Base-by-base conservation (phyloP, 2,113 vertebrate genomes). In the Felis chaus region DNA sequence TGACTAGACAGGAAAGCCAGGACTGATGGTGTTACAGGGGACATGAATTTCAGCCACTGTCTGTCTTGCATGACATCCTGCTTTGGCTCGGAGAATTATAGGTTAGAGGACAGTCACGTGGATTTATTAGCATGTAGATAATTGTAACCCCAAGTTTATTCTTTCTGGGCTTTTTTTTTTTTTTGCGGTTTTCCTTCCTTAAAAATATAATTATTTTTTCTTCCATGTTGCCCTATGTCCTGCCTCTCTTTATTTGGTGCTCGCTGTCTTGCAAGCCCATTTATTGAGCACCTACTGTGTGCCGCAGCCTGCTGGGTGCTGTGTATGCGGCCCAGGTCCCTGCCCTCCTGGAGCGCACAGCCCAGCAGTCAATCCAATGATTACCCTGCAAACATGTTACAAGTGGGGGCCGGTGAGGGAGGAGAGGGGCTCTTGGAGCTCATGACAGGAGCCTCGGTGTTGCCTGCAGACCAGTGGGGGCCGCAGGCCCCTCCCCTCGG, bases 11-110 rank as follows among this genome's bases (percentile, higher is more conserved):
- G 69, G 29, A 71, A 94, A 79, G 50, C 61, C 8, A 5, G 55
- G 73, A 33, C 3, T 27, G 27, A 13, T 36, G 1, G 23, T 25
- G 1, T n/a, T 16, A 29, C 2, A 31, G 39, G 21, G 7, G 16
- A 12, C 23, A 21, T 57, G 50, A 29, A 27, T 92, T 39, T 23
- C 4, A 36, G 74, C 25, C 3, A 9, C 27, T 33, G 23, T 19
- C 33, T 18, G 27, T 41, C 55, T 41, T 1, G 0, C 2, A 0
- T 0, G 1, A 11, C 33, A 8, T 29, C 50, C 76, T 0, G 1
- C 25, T 16, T 55, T 36, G 57, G 25, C 33, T 48, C 39, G 33
- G 74, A 50, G 39, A 41, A 39, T 74, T n/a, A 10, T 6, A 14
- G 68, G 73, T 5, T 8, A 39, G 57, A 68, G 83, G 33, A 13